Conservation (phyloP, 2,888 invertebrate genomes). For the Dicranocentrus wangi region DNA sequence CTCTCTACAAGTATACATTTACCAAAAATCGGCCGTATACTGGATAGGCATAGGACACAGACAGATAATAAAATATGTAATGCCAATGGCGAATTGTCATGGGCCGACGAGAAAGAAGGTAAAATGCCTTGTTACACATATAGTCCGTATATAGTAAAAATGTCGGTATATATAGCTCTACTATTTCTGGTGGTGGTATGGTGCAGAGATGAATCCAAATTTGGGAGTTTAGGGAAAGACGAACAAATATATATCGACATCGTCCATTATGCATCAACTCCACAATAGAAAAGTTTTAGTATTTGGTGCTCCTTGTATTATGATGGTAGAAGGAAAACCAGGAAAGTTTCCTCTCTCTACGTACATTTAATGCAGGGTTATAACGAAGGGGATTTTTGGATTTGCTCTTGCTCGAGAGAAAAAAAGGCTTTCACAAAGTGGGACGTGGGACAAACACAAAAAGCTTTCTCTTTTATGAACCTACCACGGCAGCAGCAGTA, state of each 20-base stretch:
- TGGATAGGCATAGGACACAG: not conserved
- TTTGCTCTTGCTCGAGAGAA: not conserved
- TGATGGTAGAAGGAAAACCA: no score
- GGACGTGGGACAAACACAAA: not conserved
- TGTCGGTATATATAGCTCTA: no score
- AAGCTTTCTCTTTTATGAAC: conserved; percentile 1
- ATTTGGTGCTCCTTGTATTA: no score
- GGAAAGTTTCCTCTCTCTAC: no score
- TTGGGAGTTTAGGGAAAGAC: not conserved
- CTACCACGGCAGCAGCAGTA: no score
- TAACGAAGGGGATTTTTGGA: conserved; percentile 4
- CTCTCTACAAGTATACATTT: not conserved
- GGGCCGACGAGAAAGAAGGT: not conserved
- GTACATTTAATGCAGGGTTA: not conserved
- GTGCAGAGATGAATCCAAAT: not conserved
- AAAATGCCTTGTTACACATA: not conserved
- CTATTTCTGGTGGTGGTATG: not conserved
- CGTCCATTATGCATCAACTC: no score
- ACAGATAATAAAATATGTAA: conserved; percentile 7
- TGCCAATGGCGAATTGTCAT: conserved; percentile 2
- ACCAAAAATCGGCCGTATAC: not conserved
- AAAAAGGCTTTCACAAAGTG: not conserved
- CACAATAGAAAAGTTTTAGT: no score
- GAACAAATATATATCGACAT: not conserved
- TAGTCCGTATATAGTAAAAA: no score